Percentiles rank a stretch among this genome's conserved stretches.
These are phyloP conservation scores for Capricornis sumatraensis DNA, from an alignment of 2,113 vertebrate genomes.

Conservation along the genomic window DNA sequence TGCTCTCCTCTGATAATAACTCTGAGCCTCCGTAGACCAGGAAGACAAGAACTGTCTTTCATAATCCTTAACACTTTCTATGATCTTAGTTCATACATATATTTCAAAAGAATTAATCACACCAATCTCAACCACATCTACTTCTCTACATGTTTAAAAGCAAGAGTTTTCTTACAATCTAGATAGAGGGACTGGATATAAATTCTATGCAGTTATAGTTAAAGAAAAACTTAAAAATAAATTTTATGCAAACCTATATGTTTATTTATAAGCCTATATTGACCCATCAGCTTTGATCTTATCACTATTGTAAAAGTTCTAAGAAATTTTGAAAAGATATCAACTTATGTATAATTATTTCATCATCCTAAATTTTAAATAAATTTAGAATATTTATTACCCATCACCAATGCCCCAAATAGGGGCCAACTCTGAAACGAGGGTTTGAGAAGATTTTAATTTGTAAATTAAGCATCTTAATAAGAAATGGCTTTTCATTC, in stretches of 20 bases:
- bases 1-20: neutral
- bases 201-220: neutral
- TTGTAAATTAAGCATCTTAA: slow-evolving; percentile 62
- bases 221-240: neutral
- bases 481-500: slow-evolving; percentile 42
- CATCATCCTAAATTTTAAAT: neutral
- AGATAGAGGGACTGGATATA: neutral
- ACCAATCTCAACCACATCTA: neutral
- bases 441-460: slow-evolving; percentile 52
- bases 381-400: slow-evolving; percentile 26
- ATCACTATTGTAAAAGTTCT: neutral
- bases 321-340: slow-evolving; percentile 10
- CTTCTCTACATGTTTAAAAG: neutral
- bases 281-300: neutral
- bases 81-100: neutral
- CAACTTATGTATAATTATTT: neutral
- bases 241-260: neutral
- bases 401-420: neutral
- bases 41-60: neutral
- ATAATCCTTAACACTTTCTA: neutral
- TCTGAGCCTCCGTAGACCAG: neutral
- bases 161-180: neutral
- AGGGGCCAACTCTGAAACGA: slow-evolving; percentile 14
- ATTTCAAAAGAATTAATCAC: neutral
- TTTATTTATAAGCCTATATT: neutral